A percentile compares a stretch with the other conserved stretches of the same genome.
Evolutionary conservation across 2,113 vertebrate genomes (phyloP).

Genomic region (Odontophorus gujanensis): DNA sequence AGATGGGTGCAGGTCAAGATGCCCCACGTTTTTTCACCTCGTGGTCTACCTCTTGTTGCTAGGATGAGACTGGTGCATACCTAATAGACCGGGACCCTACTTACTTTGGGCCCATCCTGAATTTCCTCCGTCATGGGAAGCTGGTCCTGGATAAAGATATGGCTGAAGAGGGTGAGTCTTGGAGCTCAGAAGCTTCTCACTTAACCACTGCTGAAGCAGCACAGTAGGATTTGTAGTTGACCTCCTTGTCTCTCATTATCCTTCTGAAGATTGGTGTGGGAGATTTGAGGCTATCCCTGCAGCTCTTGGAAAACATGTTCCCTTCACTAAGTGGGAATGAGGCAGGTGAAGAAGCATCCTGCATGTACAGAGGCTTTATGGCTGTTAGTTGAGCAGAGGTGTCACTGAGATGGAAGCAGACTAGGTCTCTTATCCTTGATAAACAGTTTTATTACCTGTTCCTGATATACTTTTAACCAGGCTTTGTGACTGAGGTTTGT

Average conservation of each 20-base stretch:
- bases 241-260: not conserved
- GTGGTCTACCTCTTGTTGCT: not conserved
- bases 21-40: not conserved
- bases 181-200: not conserved
- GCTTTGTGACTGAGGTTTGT: not conserved
- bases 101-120: constrained; percentile 98
- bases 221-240: not conserved
- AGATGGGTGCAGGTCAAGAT: not conserved
- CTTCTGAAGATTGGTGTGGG: not conserved
- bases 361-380: not conserved
- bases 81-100: constrained; percentile 97
- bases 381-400: not conserved
- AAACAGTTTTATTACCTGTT: not conserved
- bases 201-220: not conserved
- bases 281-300: not conserved
- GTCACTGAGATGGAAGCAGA: not conserved
- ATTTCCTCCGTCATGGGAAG: constrained; percentile 96
- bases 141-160: constrained; percentile 98
- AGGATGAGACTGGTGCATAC: constrained; percentile 98
- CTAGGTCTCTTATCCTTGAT: not conserved
- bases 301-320: not conserved
- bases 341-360: not conserved
- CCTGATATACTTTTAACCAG: not conserved
- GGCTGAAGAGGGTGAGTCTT: constrained; percentile 92
- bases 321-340: not conserved